phyloP scores from a whole-genome alignment of 1,140 invertebrate species.

The Mamestra configurata region DNA sequence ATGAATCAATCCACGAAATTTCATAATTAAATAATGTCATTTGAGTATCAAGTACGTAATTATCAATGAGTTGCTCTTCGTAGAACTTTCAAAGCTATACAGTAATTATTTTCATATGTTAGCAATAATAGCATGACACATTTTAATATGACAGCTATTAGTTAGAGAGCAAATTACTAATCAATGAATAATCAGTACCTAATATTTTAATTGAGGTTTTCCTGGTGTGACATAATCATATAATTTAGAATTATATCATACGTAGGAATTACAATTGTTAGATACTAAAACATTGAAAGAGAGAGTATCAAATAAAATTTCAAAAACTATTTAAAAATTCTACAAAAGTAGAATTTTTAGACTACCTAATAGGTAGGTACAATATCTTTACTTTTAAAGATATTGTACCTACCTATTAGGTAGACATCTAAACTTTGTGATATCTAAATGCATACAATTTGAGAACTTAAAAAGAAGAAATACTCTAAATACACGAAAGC shows the following conservation, averaged over 20 bases:
- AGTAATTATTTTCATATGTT: slow-evolving; percentile 16
- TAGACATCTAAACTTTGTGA: too few species aligned
- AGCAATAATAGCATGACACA: slow-evolving; percentile 44
- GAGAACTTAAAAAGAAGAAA: too few species aligned
- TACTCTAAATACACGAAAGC: neutral
- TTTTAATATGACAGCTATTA: slow-evolving; percentile 15
- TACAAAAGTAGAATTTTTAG: too few species aligned
- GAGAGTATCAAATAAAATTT: too few species aligned
- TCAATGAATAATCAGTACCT: slow-evolving; percentile 31
- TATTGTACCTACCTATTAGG: too few species aligned
- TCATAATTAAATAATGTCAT: neutral
- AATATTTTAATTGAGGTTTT: slow-evolving; percentile 20
- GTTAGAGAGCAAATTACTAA: slow-evolving; percentile 25
- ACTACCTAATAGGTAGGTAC: too few species aligned
- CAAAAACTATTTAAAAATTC: too few species aligned
- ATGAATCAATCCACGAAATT: neutral
- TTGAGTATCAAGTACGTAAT: neutral
- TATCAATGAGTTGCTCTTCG: slow-evolving; percentile 31
- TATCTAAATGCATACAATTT: too few species aligned
- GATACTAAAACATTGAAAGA: too few species aligned
- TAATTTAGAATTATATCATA: neutral
- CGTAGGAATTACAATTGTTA: too few species aligned
- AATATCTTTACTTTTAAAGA: too few species aligned
- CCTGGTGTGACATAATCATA: slow-evolving; percentile 20
- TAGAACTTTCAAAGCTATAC: slow-evolving; percentile 16